Conservation (phyloP, 2,888 invertebrate species). For the Dromius quadrimaculatus region DNA sequence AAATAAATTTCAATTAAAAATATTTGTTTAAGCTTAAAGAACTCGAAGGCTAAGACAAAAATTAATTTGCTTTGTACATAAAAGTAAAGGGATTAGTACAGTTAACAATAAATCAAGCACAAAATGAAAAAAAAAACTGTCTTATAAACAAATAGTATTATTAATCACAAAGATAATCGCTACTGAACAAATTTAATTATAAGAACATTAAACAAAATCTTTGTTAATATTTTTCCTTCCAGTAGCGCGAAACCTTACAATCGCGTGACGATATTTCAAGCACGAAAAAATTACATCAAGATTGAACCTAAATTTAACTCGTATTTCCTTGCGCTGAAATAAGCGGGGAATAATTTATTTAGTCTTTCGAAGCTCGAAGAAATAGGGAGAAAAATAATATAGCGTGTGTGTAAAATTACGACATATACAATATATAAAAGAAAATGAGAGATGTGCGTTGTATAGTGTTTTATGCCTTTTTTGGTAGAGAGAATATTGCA, state of each 20-base stretch:
- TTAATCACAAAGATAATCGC: conserved; percentile 26
- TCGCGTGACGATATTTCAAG: conserved; percentile 40
- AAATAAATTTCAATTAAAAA: too few relatives aligned
- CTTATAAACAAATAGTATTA: conserved; percentile 32
- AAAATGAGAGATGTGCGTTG: conserved; percentile 36
- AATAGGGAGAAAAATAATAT: not conserved
- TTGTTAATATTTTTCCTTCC: conserved; percentile 18
- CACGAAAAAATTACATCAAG: conserved; percentile 47
- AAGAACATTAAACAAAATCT: conserved; percentile 33
- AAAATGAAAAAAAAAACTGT: conserved; percentile 1
- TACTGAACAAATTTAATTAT: conserved; percentile 27
- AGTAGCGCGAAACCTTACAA: conserved; percentile 38
- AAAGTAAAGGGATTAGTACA: not conserved
- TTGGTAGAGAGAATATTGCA: conserved; percentile 44
- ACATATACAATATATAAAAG: conserved; percentile 1
- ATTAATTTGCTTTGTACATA: conserved; percentile 8
- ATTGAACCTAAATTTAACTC: conserved; percentile 45
- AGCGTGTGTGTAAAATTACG: not conserved
- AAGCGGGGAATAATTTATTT: conserved; percentile 27
- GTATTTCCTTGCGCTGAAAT: conserved; percentile 37
- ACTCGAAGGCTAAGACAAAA: too few relatives aligned
- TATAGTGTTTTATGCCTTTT: conserved; percentile 43
- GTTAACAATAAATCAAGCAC: conserved; percentile 2
- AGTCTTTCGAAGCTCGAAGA: not conserved
- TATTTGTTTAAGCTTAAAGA: too few relatives aligned